Percentiles rank a stretch among this genome's conserved stretches.
These are phyloP conservation scores for Escarpia spicata DNA, from an alignment of 2,888 invertebrate species.

Conservation along the genomic window DNA sequence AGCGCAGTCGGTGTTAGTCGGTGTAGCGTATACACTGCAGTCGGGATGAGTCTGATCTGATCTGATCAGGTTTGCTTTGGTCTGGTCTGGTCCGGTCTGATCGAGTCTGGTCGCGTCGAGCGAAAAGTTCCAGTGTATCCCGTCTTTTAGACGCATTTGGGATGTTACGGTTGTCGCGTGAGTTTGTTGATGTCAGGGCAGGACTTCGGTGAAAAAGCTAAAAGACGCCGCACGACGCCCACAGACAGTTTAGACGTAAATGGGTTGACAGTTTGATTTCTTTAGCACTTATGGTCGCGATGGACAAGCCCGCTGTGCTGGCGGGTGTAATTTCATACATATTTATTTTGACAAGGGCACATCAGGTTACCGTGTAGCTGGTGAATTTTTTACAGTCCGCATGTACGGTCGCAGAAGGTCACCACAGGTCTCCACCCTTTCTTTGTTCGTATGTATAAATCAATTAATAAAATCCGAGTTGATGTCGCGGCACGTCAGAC, in stretches of 20 bases:
- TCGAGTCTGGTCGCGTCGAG: too few species aligned
- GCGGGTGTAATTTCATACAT: not conserved
- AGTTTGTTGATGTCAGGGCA: not conserved
- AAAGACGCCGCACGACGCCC: not conserved
- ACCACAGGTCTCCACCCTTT: not conserved
- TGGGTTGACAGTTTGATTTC: not conserved
- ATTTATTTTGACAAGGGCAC: not conserved
- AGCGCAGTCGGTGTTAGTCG: too few species aligned
- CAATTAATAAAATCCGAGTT: constrained; percentile 1
- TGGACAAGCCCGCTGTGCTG: not conserved
- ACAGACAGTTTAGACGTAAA: not conserved
- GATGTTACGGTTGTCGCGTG: not conserved
- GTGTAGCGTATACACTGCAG: too few species aligned
- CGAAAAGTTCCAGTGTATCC: too few species aligned
- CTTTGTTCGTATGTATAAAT: not conserved
- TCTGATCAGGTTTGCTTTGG: too few species aligned
- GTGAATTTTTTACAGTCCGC: not conserved
- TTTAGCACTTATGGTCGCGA: not conserved
- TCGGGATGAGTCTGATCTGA: too few species aligned
- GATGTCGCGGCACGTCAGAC: not conserved
- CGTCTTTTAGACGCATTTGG: not conserved
- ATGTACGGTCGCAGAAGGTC: not conserved
- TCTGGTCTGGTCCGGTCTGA: too few species aligned
- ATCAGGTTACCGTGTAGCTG: not conserved
- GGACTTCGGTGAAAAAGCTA: not conserved